Base-by-base conservation (phyloP, 2,797 vertebrate genomes). In the Percopsis omiscomaycus region DNA sequence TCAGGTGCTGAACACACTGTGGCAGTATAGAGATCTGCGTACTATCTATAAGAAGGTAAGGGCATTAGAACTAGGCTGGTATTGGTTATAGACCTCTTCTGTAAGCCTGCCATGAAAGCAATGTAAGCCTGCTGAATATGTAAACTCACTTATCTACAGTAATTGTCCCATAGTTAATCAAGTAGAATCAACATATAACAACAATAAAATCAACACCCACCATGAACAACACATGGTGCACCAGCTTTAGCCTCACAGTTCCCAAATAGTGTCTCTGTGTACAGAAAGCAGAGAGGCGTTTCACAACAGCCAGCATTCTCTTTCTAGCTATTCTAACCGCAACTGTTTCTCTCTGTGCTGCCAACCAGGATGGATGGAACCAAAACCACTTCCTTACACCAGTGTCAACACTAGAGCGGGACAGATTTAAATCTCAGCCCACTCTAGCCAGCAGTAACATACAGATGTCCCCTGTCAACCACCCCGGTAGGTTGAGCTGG, bases 351-450 rank as follows among this genome's bases (percentile, higher is more conserved):
- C 15, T 52, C 37, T 65, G 37, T 66, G 6, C 47, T 62, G 30
- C 4, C 29, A 2, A 3, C 69, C 83, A 99, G 98, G 97, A 99
- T 30, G 98, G 98, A 74, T 99, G 98, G 98, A 99, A 94, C 92
- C 98, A 99, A 87, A 98, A 96, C 92, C 96, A 99, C 87, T 99
- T 99, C 90, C 93, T 99, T 84, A 99, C 97, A 37, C 97, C 97
- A 0, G 95, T 96, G 55, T 97, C 97, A 11, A 99, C 96, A 6
- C 89, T 99, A 48, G 97, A 99, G 78, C 91, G 96, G 68, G 96
- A 98, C 70, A 85, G 95, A 81, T 98, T 98, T 91, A 98, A 95
- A 79, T 99, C 97, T 27, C 96, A 98, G 85, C 96, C 97, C 69
- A 93, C 94, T 10, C 90, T 98, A 75, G 94, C 94, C 65, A 97